Conservation (phyloP, 2,797 vertebrate genomes). For the Xerus rutilus region DNA sequence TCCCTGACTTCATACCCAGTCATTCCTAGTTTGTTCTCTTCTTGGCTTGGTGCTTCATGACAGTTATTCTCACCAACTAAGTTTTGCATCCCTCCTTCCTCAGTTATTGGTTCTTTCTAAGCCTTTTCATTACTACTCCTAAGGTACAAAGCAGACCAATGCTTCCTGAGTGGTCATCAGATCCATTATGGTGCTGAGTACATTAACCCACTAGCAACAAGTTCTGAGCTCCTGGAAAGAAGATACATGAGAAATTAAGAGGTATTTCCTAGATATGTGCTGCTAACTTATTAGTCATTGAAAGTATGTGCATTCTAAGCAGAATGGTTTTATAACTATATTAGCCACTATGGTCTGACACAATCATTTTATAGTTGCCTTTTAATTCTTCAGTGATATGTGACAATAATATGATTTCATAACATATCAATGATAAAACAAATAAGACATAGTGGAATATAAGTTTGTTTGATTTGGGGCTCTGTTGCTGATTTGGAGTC, state of each 20-base stretch:
- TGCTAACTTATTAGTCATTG: not conserved
- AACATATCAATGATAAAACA: not conserved
- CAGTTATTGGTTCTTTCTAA: not conserved
- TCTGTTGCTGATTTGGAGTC: not conserved
- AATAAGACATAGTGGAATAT: not conserved
- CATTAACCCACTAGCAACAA: not conserved
- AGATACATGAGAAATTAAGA: not conserved
- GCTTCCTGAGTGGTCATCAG: too few relatives aligned
- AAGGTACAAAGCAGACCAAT: too few relatives aligned
- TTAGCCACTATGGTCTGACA: not conserved
- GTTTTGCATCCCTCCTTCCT: not conserved
- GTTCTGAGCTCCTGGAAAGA: not conserved
- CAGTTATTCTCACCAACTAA: not conserved
- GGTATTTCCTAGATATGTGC: not conserved
- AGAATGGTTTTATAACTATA: not conserved
- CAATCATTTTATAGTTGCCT: not conserved
- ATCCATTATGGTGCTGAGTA: accelerated
- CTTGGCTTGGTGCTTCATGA: not conserved
- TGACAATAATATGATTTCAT: not conserved
- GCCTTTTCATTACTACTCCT: too few relatives aligned
- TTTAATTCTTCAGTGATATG: not conserved
- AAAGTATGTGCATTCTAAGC: not conserved
- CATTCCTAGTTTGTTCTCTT: not conserved
- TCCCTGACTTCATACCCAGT: not conserved
- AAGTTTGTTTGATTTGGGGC: not conserved